Evolutionary conservation across 2,888 invertebrate species (phyloP), one percentile per base, ranked within the genome.

Genomic region (Phanerotoma sp.): DNA sequence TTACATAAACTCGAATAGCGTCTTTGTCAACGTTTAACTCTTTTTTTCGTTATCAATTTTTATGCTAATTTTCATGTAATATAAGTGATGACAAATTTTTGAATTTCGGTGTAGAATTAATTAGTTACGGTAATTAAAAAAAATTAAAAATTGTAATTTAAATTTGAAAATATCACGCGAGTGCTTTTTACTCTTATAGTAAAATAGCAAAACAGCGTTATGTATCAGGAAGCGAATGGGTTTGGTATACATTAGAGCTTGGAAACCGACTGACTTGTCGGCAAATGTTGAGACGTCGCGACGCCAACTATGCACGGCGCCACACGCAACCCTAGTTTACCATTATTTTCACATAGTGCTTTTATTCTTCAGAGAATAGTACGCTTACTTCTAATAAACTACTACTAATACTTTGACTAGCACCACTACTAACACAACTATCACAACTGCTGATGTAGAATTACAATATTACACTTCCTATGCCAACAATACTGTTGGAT

Each of bases 301-400:
- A 71, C 75, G 73, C 75, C 75, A 56, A 60, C 67, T 66, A 67
- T 66, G 64, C 63, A 60, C 64, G 75, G 74, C 74, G 75, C 75
- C 76, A 64, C 76, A 76, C 76, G 76, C 76, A 68, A 75, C 59
- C 69, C 67, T 67, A 64, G 60, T 70, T 64, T 67, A 62, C 71
- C 65, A 66, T 71, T 71, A 70, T 62, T 62, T 60, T 57, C 60
- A 55, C 55, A 53, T 53, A 51, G 51, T 48, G 51, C 38, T 50
- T 47, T 49, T 16, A 45, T 42, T 10, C 42, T 56, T 40, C 33
- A 21, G 30, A 48, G 48, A 32, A 28, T 49, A 30, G 21, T 33
- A 25, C 9, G 9, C 25, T 25, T 25, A 5, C 25, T 25, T 7
- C 25, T 25, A 25, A 25, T 25, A 20, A 38, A 28, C 18, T 46